Evolutionary conservation across 1,140 invertebrate species (phyloP).

Genomic region (Acyrthosiphon pisum): DNA sequence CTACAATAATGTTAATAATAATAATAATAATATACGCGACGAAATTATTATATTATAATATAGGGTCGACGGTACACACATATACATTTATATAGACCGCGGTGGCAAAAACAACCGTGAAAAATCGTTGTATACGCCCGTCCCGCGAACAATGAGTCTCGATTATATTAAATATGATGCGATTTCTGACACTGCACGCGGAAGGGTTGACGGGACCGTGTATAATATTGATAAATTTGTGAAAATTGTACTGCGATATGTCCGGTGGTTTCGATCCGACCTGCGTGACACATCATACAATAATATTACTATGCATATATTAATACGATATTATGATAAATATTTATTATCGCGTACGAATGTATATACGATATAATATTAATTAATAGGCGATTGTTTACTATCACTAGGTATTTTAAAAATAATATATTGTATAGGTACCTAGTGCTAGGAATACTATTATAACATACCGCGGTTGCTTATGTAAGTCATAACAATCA

Average conservation of each 20-base stretch:
- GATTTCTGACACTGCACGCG: not conserved
- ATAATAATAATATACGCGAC: not conserved
- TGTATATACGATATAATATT: not conserved
- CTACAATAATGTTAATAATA: not conserved
- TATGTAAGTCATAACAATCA: too few relatives aligned
- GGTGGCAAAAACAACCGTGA: constrained; percentile 35
- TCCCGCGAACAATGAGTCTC: not conserved
- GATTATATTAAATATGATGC: not conserved
- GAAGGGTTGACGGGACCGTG: constrained; percentile 33
- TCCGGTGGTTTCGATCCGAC: not conserved
- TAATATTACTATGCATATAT: not conserved
- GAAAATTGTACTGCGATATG: not conserved
- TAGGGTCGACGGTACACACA: not conserved
- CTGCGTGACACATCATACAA: not conserved
- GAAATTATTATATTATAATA: constrained; percentile 4
- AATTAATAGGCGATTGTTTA: too few relatives aligned
- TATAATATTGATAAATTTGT: constrained; percentile 17
- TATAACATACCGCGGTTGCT: too few relatives aligned
- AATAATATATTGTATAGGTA: too few relatives aligned
- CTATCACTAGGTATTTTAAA: too few relatives aligned
- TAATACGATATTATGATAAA: not conserved
- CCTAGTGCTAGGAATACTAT: too few relatives aligned
- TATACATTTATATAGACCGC: not conserved
- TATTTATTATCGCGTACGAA: not conserved
- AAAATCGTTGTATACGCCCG: constrained; percentile 33